Base-by-base conservation (phyloP, 2,888 invertebrate genomes). In the Oxytorus armatus region DNA sequence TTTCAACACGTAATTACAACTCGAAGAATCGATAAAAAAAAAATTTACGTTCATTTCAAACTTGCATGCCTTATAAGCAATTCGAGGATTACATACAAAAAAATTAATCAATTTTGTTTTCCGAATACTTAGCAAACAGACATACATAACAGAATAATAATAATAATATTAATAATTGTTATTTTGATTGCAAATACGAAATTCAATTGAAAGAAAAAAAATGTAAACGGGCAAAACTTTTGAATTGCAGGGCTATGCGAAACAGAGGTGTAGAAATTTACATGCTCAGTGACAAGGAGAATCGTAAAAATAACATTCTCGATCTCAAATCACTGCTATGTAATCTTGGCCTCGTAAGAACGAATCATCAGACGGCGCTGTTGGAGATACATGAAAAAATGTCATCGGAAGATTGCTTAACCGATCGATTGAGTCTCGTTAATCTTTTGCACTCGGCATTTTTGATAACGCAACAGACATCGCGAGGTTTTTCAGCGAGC, bases 181-280 rank as follows among this genome's bases (percentile, higher is more conserved):
- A 16, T 10, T 1, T 29, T 53, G 23, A 53, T 25, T 10, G 10
- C 10, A 3, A 21, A 39, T 23, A 61, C 14, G 1, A 63, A 25
- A 0, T 44, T 16, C 11, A n/a, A 1, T 36, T 4, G n/a, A 44
- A 49, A 53, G 3, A 65, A 23, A n/a, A 16, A 25, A 75, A 36
- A 29, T n/a, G 25, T 25, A 8, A 3, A 14, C 36, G n/a, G 25
- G 61, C 47, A 36, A 49, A 8, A 25, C 42, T 69, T 59, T 49
- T 61, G 11, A 39, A 51, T 76, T 63, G 70, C 89, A 95, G 97
- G 85, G 99, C 99, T 0, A 99, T 99, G 99, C 94, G 99, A 79
- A 99, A 99, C 92, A 94, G 99, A 88, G 98, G 99, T 1, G 95
- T 99, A 0, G 99, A 99, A 93, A 96, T 99, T 86, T 96, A 92